Evolutionary conservation across 2,888 invertebrate species (phyloP), one percentile per base, ranked within the genome.

Genomic region (Macrosiphum euphorbiae): DNA sequence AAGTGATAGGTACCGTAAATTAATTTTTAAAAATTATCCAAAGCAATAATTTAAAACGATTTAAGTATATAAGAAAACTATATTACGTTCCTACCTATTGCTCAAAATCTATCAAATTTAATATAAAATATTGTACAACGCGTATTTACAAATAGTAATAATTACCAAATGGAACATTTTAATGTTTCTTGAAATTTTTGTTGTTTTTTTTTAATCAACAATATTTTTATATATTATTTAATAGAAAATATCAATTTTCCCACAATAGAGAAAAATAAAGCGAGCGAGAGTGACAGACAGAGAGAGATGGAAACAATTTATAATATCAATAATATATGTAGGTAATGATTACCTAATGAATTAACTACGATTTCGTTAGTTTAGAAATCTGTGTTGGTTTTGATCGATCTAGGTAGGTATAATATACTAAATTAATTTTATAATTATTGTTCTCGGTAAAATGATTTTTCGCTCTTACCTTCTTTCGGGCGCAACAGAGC

Each of bases 401-500:
- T 28, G 28, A 86, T 44, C 5, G 44, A 28, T 86, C 28, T 47
- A 28, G 20, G 41, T 84, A 41, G 28, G 50, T 78, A 13, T 61
- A 61, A 61, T 61, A 61, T 11, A n/a, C 16, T 78, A 78, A 78
- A 78, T 78, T 41, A 35, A 20, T 35, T 78, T 35, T 78, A 35
- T 78, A 78, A 35, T 41, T 35, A 35, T 41, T 35, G 2, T 78
- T 78, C 20, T 86, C 86, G 50, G 28, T 28, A 67, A 35, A 78
- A 78, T 78, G 2, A 7, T 78, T 78, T 78, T 35, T 78, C 24
- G 16, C 20, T 88, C 94, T 97, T 96, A 98, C 98, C 98, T 98
- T 98, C 97, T 98, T 98, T 96, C 98, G 98, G 97, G 98, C 98
- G 97, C 98, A 98, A 97, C 98, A 98, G 97, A 98, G 98, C 98